phyloP scores from a whole-genome alignment of 2,113 vertebrate genomes.

The Monarcha castaneiventris region DNA sequence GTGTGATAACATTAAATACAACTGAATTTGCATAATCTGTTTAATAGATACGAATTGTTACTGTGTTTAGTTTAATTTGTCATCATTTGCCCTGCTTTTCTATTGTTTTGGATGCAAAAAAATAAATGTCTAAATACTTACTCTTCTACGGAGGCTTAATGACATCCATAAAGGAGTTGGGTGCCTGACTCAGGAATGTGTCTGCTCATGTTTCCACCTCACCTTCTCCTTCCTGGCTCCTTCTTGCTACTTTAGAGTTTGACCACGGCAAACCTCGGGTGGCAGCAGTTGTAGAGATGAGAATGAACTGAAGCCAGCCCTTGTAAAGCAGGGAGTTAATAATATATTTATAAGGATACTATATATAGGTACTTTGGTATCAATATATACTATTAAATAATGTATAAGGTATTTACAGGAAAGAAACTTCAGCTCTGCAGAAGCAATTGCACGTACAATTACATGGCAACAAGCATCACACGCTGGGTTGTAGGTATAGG shows the following conservation, averaged over 20 bases:
- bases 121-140: background rate
- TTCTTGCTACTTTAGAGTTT: background rate
- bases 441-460: background rate
- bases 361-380: conserved; percentile 45
- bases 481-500: background rate
- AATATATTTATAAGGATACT: conserved; percentile 53
- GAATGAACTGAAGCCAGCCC: conserved; percentile 25
- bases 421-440: conserved; percentile 17
- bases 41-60: background rate
- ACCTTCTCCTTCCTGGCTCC: background rate
- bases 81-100: background rate
- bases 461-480: background rate
- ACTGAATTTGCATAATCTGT: background rate
- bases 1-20: background rate
- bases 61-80: conserved; percentile 2
- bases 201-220: background rate
- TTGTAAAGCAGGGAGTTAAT: conserved; percentile 13
- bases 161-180: background rate
- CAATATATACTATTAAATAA: conserved; percentile 57
- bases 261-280: background rate
- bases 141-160: background rate
- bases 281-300: background rate
- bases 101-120: background rate
- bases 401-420: conserved; percentile 54
- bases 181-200: background rate